Evolutionary conservation across 2,888 invertebrate species (phyloP).

Genomic region (Crepidodera aurea): DNA sequence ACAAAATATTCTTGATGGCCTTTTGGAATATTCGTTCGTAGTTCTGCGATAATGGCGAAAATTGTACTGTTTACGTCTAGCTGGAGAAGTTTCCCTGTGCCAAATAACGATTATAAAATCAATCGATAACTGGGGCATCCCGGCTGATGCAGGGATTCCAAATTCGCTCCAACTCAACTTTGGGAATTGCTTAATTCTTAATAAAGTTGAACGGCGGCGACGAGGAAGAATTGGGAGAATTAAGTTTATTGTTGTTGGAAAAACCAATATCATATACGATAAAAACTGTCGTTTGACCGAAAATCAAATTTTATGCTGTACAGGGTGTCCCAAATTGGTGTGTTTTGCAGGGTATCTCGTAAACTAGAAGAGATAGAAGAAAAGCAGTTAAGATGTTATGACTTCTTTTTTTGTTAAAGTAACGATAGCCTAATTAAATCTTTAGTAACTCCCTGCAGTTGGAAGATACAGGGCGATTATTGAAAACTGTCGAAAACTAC

Average conservation of each 20-base stretch:
- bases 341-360: too few species aligned
- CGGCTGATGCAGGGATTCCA: not conserved
- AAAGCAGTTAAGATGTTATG: too few species aligned
- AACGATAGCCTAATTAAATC: too few species aligned
- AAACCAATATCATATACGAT: too few species aligned
- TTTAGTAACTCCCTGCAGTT: too few species aligned
- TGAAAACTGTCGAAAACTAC: too few species aligned
- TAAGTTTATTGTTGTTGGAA: not conserved
- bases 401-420: too few species aligned
- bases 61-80: constrained; percentile 9
- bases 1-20: constrained; percentile 1
- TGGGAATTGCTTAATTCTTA: constrained; percentile 10
- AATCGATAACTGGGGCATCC: constrained; percentile 17
- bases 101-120: constrained; percentile 20
- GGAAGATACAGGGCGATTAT: too few species aligned
- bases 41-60: not conserved
- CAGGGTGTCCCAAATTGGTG: too few species aligned
- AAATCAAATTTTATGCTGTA: too few species aligned
- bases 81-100: constrained; percentile 12
- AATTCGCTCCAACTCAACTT: not conserved
- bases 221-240: not conserved
- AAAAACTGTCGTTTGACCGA: too few species aligned
- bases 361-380: too few species aligned
- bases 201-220: not conserved
- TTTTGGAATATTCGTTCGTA: not conserved